These are phyloP conservation scores for Stigmatopora argus DNA, from an alignment of 2,113 vertebrate genomes.

Conservation along the genomic window DNA sequence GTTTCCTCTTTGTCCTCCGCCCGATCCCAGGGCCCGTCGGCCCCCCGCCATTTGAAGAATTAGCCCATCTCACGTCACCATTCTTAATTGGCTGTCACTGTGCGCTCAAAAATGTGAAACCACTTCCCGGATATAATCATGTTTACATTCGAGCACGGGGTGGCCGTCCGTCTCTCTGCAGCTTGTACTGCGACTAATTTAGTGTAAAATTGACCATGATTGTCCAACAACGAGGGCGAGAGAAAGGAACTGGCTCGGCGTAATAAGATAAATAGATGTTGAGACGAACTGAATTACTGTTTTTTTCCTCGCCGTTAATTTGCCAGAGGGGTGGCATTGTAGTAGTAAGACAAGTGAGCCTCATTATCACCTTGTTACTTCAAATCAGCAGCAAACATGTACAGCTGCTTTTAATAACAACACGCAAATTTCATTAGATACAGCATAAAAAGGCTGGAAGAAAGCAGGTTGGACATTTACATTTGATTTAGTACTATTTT, in stretches of 20 bases:
- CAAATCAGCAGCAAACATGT: constrained; percentile 13
- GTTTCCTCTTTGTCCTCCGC: constrained; percentile 9
- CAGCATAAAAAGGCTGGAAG: not conserved
- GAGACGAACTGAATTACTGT: constrained; percentile 26
- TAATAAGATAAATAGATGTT: constrained; percentile 28
- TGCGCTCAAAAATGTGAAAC: constrained; percentile 53
- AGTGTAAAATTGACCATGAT: constrained; percentile 70
- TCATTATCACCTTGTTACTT: constrained; percentile 34
- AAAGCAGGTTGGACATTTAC: not conserved
- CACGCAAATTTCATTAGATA: constrained; percentile 25
- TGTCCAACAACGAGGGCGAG: constrained; percentile 39
- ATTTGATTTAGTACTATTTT: no score
- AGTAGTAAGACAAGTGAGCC: constrained; percentile 5
- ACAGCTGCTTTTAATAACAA: constrained; percentile 19
- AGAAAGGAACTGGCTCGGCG: constrained; percentile 41
- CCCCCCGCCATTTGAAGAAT: constrained; percentile 58
- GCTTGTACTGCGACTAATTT: constrained; percentile 68
- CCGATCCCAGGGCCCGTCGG: constrained; percentile 11
- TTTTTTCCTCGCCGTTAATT: constrained; percentile 6
- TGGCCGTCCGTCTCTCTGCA: constrained; percentile 57
- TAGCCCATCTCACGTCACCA: constrained; percentile 52
- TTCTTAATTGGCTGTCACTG: constrained; percentile 72
- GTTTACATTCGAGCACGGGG: constrained; percentile 58
- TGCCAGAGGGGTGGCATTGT: not conserved
- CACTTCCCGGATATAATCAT: constrained; percentile 67